Conservation (phyloP, 2,888 invertebrate species). For the Ormyrus nitidulus region DNA sequence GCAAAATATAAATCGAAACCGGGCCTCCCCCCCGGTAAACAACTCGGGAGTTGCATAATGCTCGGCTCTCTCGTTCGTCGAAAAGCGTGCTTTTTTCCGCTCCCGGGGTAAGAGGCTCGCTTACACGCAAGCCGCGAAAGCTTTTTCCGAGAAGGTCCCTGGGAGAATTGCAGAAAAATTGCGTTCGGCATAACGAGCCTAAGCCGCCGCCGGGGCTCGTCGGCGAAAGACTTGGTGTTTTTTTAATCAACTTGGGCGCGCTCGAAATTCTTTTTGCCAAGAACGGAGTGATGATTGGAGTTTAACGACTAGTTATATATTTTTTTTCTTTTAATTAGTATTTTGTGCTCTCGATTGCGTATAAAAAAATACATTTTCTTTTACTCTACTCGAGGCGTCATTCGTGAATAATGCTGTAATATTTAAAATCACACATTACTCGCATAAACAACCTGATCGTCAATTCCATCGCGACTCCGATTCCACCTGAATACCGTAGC, state of each 20-base stretch:
- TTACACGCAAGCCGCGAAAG: conserved; percentile 29
- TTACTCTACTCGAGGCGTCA: too few species aligned
- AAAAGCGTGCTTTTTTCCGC: neutral
- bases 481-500: too few species aligned
- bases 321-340: neutral
- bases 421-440: too few species aligned
- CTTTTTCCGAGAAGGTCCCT: conserved; percentile 20
- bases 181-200: neutral
- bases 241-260: too few species aligned
- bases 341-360: too few species aligned
- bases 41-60: neutral
- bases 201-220: neutral
- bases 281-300: too few species aligned
- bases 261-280: too few species aligned
- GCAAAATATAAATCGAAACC: neutral
- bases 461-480: too few species aligned
- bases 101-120: conserved; percentile 3
- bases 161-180: conserved; percentile 24
- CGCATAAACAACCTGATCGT: too few species aligned
- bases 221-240: too few species aligned
- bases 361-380: too few species aligned
- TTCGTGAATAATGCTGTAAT: too few species aligned
- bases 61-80: neutral
- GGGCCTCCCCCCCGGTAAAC: neutral
- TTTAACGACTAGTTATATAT: neutral